Conservation (phyloP, 2,888 invertebrate species). For the Chironomus tentans region DNA sequence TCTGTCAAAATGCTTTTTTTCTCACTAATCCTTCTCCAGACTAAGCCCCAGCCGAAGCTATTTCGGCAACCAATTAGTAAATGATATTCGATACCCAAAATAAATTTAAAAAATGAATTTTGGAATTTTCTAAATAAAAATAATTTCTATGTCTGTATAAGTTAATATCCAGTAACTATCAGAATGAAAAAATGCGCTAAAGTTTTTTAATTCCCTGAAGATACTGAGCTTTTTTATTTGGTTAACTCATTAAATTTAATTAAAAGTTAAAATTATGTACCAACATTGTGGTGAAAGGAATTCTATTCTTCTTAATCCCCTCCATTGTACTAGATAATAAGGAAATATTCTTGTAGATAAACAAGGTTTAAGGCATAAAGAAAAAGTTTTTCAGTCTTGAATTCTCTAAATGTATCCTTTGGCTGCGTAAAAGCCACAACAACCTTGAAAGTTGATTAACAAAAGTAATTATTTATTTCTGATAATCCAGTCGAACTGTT, state of each 20-base stretch:
- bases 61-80: no score
- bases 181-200: neutral
- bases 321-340: no score
- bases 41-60: no score
- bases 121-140: no score
- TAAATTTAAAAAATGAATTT: no score
- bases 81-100: no score
- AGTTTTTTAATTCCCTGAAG: neutral
- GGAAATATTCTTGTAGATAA: no score
- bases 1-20: no score
- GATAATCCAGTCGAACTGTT: neutral
- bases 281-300: neutral
- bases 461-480: constrained; percentile 9
- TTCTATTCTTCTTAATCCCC: neutral
- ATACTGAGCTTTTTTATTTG: neutral
- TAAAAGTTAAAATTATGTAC: neutral
- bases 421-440: neutral
- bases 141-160: no score
- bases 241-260: neutral
- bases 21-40: no score
- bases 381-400: neutral
- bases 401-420: neutral
- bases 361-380: no score
- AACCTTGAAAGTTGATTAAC: constrained; percentile 6
- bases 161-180: no score